These are phyloP conservation scores for Aphelenchoides avenae DNA, from an alignment of 1,140 invertebrate genomes.

Conservation along the genomic window DNA sequence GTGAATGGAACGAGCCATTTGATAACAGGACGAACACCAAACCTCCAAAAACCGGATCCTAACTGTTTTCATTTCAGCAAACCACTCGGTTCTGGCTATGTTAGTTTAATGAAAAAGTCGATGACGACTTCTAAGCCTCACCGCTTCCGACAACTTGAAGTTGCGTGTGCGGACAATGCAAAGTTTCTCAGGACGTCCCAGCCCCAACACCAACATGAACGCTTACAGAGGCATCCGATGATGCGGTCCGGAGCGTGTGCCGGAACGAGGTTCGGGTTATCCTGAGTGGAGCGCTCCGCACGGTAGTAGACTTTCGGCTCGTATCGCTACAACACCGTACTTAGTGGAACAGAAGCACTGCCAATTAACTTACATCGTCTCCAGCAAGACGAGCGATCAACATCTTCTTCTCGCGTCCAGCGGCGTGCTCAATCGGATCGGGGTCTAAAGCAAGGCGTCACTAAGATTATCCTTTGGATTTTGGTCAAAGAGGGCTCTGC, in stretches of 20 bases:
- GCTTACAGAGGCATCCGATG: conserved; percentile 84
- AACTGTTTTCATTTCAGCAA: no score
- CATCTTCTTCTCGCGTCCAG: conserved; percentile 83
- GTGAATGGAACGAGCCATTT: no score
- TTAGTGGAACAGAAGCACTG: conserved; percentile 18
- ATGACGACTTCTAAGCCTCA: no score
- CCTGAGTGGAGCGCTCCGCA: conserved; percentile 73
- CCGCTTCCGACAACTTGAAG: background rate
- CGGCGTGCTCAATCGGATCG: conserved; percentile 83
- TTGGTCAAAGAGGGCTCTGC: background rate
- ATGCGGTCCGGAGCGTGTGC: conserved; percentile 81
- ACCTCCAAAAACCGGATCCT: no score
- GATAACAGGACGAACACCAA: no score
- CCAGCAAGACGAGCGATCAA: conserved; percentile 76
- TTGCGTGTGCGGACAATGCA: conserved; percentile 9
- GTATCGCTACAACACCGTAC: conserved; percentile 37
- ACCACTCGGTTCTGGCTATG: no score
- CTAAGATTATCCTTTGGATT: background rate
- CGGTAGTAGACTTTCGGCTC: conserved; percentile 59
- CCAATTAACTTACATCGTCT: conserved; percentile 70
- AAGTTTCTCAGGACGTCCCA: conserved; percentile 4
- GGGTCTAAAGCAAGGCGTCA: conserved; percentile 61
- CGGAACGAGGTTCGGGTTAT: conserved; percentile 79
- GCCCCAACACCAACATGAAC: background rate
- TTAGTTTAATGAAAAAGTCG: no score